phyloP scores from a whole-genome alignment of 2,113 vertebrate genomes.

The Upupa epops region DNA sequence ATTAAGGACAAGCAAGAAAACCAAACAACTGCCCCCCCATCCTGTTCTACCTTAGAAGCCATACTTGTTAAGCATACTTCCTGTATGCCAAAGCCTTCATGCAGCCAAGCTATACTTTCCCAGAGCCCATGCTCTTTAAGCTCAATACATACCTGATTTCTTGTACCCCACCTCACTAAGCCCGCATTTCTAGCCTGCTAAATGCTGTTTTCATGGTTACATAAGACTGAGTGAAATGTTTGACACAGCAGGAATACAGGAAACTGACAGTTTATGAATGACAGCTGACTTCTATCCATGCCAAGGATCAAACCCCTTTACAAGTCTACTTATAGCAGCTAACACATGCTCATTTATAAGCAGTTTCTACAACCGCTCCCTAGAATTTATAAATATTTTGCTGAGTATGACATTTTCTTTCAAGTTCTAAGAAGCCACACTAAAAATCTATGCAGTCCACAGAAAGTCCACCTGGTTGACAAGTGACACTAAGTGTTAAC shows the following conservation, averaged over 20 bases:
- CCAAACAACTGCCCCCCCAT: no score
- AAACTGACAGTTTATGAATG: background rate
- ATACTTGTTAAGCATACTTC: background rate
- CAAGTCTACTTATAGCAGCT: background rate
- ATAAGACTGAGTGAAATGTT: background rate
- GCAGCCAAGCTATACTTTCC: background rate
- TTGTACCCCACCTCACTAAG: background rate
- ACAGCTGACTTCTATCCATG: background rate
- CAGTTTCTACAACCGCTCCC: background rate
- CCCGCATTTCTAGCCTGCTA: background rate
- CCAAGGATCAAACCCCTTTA: background rate
- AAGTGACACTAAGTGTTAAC: background rate
- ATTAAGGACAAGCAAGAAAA: background rate
- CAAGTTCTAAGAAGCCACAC: background rate
- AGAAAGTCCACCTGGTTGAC: background rate
- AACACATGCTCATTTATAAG: background rate
- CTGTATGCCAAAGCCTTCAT: background rate
- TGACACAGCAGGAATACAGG: background rate
- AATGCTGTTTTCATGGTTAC: background rate
- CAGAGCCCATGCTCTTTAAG: background rate
- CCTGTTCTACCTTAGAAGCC: no score
- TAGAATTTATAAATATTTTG: background rate
- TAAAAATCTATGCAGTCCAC: background rate
- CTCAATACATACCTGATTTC: background rate
- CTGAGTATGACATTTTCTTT: background rate